Percentiles rank a stretch among this genome's conserved stretches.
Conservation (phyloP, 2,888 invertebrate species). For the Dioctria rufipes region DNA sequence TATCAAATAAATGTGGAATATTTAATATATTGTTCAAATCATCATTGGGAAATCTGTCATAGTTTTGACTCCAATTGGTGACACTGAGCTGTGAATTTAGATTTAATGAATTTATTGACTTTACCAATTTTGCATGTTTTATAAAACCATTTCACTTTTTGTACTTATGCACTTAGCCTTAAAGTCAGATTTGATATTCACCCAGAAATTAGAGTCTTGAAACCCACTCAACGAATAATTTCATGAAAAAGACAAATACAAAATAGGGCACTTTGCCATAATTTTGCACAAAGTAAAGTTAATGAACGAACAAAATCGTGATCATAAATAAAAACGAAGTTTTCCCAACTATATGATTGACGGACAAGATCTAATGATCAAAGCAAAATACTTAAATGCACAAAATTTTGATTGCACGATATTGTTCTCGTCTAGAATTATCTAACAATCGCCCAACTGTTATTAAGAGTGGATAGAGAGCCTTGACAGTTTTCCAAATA, state of each 20-base stretch:
- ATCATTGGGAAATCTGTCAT: too few species aligned
- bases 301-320: constrained; percentile 35
- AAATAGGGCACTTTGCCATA: constrained; percentile 11
- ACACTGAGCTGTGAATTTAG: too few species aligned
- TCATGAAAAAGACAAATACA: background rate
- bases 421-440: background rate
- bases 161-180: too few species aligned
- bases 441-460: background rate
- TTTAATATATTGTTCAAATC: too few species aligned
- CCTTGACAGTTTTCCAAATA: constrained; percentile 13
- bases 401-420: too few species aligned
- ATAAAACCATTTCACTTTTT: too few species aligned
- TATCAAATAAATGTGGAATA: too few species aligned
- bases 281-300: constrained; percentile 29
- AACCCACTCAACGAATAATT: background rate
- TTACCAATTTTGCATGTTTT: too few species aligned
- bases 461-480: background rate
- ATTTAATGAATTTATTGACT: too few species aligned
- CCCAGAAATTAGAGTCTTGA: too few species aligned
- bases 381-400: background rate
- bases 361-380: background rate
- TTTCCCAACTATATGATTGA: background rate
- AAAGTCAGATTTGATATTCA: too few species aligned
- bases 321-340: constrained; percentile 33
- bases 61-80: too few species aligned